Percentiles rank a stretch among this genome's conserved stretches.
phyloP scores from a whole-genome alignment of 2,113 vertebrate genomes.

The Baryphthengus martii region DNA sequence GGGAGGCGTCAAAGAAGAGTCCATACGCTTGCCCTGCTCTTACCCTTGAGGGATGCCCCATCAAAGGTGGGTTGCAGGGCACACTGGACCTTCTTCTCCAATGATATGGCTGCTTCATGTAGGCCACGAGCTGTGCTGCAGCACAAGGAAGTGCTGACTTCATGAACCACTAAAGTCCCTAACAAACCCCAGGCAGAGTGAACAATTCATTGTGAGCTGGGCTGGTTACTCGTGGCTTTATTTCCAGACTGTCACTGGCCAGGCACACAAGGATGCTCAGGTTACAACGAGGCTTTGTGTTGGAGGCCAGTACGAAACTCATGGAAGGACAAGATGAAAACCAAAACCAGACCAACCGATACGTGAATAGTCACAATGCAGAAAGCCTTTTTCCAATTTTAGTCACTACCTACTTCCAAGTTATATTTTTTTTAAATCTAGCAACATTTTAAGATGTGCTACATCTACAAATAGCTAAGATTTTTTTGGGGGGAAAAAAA shows the following conservation, averaged over 20 bases:
- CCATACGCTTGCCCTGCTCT: not conserved
- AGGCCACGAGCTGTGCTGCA: not conserved
- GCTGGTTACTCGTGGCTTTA: not conserved
- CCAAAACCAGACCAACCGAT: not conserved
- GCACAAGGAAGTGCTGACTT: not conserved
- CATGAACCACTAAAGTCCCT: not conserved
- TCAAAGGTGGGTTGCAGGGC: not conserved
- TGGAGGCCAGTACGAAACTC: not conserved
- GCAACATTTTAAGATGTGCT: not conserved
- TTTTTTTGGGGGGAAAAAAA: no score
- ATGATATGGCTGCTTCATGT: accelerated
- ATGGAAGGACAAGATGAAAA: not conserved
- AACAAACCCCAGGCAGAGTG: not conserved
- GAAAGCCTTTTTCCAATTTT: not conserved
- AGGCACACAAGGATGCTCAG: not conserved
- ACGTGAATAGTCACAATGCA: accelerated
- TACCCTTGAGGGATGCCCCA: accelerated
- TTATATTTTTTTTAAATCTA: not conserved
- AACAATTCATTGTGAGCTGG: not conserved
- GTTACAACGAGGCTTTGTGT: accelerated
- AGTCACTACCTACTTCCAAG: not conserved
- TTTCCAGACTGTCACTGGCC: not conserved
- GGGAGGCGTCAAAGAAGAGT: not conserved
- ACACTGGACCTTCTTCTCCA: not conserved
- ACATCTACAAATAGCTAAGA: not conserved